These are phyloP conservation scores for Engraulis encrasicolus DNA, from an alignment of 2,113 vertebrate genomes.

Conservation along the genomic window DNA sequence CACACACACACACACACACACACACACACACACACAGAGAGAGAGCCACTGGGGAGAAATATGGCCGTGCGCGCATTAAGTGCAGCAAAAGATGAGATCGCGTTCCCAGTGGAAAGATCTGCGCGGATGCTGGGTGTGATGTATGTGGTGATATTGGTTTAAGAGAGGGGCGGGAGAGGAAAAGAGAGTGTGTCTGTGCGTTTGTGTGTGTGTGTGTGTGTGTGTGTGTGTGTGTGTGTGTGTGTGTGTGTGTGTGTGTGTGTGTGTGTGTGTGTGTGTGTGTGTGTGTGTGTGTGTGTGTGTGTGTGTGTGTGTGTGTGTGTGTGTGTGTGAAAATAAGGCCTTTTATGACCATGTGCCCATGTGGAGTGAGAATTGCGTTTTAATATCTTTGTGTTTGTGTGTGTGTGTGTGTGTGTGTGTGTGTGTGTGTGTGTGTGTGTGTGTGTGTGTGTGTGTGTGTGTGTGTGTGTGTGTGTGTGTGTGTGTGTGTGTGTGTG, in stretches of 20 bases:
- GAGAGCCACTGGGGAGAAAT: not conserved
- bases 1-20: not conserved
- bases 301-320: not conserved
- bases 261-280: not conserved
- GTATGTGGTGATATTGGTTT: slow-evolving; percentile 11
- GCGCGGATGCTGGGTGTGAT: not conserved
- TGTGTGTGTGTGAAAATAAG: not conserved
- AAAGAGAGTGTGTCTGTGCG: not conserved
- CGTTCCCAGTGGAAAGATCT: not conserved
- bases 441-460: not conserved
- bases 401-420: not conserved
- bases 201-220: not conserved
- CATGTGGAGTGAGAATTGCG: too few relatives aligned
- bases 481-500: not conserved
- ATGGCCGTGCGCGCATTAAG: not conserved
- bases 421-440: not conserved
- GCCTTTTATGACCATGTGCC: too few relatives aligned
- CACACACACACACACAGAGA: not conserved
- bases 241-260: not conserved
- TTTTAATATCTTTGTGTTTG: too few relatives aligned
- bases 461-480: not conserved
- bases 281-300: not conserved
- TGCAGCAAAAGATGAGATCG: not conserved
- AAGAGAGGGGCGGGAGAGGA: not conserved
- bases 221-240: not conserved